Percentiles rank a stretch among this genome's conserved stretches.
phyloP scores from a whole-genome alignment of 2,888 invertebrate species.

The Panorpa germanica region DNA sequence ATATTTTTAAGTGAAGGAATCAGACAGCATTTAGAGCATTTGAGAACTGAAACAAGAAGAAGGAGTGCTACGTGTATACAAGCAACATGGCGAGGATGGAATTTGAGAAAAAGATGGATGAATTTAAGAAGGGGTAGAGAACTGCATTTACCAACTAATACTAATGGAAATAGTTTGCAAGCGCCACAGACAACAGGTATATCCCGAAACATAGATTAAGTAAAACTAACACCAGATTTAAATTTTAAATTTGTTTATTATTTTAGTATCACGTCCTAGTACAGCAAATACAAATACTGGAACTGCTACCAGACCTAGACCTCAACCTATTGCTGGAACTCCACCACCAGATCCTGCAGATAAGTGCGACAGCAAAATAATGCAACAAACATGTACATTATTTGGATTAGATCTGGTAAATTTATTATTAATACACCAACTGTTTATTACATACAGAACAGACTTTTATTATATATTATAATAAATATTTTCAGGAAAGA shows the following conservation, averaged over 20 bases:
- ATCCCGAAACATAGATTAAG: not conserved
- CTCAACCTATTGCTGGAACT: conserved; percentile 79
- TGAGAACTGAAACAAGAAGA: conserved; percentile 57
- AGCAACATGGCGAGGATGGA: conserved; percentile 69
- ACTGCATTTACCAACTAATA: too few species aligned
- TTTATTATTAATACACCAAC: conserved; percentile 9
- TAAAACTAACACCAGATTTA: not conserved
- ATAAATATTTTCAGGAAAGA: conserved; percentile 39
- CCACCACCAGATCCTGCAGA: conserved; percentile 71
- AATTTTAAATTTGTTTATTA: conserved; percentile 5
- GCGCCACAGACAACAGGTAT: not conserved
- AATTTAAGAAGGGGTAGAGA: conserved; percentile 24
- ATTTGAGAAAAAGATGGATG: conserved; percentile 46
- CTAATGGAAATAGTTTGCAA: conserved; percentile 2
- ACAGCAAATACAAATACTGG: conserved; percentile 24
- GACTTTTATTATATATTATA: conserved; percentile 6
- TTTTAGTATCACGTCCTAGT: conserved; percentile 18
- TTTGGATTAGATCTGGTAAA: conserved; percentile 75
- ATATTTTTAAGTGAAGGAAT: conserved; percentile 89
- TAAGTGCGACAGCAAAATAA: conserved; percentile 74
- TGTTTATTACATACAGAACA: conserved; percentile 4
- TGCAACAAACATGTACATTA: conserved; percentile 76
- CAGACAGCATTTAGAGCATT: conserved; percentile 70
- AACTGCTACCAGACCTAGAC: conserved; percentile 52
- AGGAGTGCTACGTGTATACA: conserved; percentile 72